Base-by-base conservation (phyloP, 2,113 vertebrate species). In the Rhagologus leucostigma region DNA sequence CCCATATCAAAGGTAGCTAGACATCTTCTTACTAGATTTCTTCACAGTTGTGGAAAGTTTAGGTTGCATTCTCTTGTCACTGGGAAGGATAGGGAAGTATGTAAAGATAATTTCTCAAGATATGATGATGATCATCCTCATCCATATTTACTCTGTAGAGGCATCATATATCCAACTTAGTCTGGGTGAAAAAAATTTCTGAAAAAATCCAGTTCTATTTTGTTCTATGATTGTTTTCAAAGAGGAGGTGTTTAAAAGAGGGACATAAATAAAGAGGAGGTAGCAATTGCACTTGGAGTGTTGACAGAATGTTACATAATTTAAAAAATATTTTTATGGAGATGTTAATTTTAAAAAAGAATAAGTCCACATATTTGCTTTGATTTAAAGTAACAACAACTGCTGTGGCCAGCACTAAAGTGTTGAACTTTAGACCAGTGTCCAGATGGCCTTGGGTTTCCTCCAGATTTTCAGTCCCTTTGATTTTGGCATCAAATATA, bases 401-500 rank as follows among this genome's bases (percentile, higher is more conserved):
- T 87, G 18, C 70, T 85, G 53, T 37, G 37, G 47, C 53, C 70
- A 90, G 46, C 10, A 50, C 37, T 73, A 32, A 85, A 83, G 49
- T 76, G 53, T 78, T 93, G 79, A 94, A 90, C 67, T 94, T 90
- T 11, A 88, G 42, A 73, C 35, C 85, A 90, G 37, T 85, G 60
- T 83, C 82, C 74, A 89, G 57, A 71, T 94, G 70, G 75, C 55
- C 37, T 69, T 94, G 86, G 78, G 27, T 91, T 95, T 89, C 57
- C 64, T 93, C 92, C 75, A 74, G 75, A 89, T 68, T 87, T 74
- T 42, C 35, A 77, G 55, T 85, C 33, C 29, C 57, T 75, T 56
- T 55, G 42, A 15, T 84, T 95, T 92, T 94, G 79, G 87, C 85
- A 87, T 90, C 30, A 16, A 47, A 67, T 22, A 4, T 82, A 49